These are phyloP conservation scores for Hassar affinis DNA, from an alignment of 2,113 vertebrate genomes.

Conservation along the genomic window DNA sequence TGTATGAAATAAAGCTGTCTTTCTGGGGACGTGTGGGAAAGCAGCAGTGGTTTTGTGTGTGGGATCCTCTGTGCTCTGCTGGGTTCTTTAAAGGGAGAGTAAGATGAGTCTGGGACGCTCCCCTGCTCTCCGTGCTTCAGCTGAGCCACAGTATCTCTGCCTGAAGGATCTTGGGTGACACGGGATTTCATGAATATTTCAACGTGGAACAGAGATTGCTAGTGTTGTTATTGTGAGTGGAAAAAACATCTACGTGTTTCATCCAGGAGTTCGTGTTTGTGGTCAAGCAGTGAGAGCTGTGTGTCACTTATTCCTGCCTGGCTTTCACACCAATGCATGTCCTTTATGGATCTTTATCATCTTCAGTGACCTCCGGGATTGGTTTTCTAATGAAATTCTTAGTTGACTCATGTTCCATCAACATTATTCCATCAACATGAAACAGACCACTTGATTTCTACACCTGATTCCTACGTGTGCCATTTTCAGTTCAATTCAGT, in stretches of 20 bases:
- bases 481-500: too few species aligned
- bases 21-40: background rate
- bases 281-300: background rate
- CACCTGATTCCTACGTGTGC: background rate
- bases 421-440: background rate
- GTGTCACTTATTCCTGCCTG: background rate
- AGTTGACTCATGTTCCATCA: background rate
- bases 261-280: background rate
- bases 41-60: background rate
- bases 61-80: conserved; percentile 8
- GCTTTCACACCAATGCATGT: background rate
- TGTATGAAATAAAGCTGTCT: background rate
- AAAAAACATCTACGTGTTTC: background rate
- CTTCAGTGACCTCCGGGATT: background rate
- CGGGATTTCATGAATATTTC: conserved; percentile 35
- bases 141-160: background rate
- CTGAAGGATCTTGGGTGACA: conserved; percentile 29
- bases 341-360: background rate
- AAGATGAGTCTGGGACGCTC: conserved; percentile 17
- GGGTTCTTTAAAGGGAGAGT: conserved; percentile 34
- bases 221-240: background rate
- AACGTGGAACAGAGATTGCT: conserved; percentile 12
- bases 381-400: background rate
- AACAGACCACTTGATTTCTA: background rate
- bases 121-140: background rate